Evolutionary conservation across 2,113 vertebrate genomes (phyloP).

Genomic region (Mirza zaza): DNA sequence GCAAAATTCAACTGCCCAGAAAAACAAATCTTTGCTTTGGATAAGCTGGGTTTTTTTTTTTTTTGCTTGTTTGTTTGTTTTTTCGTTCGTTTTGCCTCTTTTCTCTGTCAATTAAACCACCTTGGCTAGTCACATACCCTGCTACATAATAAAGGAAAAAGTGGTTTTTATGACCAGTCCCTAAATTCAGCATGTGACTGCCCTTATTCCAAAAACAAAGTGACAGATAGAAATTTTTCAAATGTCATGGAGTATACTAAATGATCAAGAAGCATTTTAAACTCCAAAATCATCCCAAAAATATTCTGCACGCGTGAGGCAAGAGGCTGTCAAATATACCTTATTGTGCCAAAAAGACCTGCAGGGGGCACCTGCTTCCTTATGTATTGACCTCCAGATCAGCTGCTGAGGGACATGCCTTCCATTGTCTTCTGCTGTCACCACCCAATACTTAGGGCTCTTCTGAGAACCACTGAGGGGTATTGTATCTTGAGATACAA

Average conservation of each 20-base stretch:
- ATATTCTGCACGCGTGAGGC: neutral
- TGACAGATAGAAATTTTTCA: neutral
- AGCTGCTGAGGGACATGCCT: neutral
- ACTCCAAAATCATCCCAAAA: neutral
- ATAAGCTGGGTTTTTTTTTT: too few relatives aligned
- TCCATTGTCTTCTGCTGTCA: neutral
- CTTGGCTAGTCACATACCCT: neutral
- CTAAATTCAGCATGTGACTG: neutral
- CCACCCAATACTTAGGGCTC: neutral
- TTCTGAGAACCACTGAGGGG: neutral
- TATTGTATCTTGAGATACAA: neutral
- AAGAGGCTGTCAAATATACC: neutral
- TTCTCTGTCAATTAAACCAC: neutral
- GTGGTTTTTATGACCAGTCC: neutral
- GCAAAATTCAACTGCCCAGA: neutral
- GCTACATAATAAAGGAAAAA: neutral
- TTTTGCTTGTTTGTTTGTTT: too few relatives aligned
- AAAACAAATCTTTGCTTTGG: neutral
- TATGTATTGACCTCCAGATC: neutral
- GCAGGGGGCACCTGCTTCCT: constrained; percentile 37
- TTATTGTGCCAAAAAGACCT: neutral
- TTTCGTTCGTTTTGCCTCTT: neutral
- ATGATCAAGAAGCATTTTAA: neutral
- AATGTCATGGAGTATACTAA: neutral
- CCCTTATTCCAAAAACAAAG: neutral